These are phyloP conservation scores for Microplitis deprimator DNA, from an alignment of 2,888 invertebrate genomes.

Conservation along the genomic window DNA sequence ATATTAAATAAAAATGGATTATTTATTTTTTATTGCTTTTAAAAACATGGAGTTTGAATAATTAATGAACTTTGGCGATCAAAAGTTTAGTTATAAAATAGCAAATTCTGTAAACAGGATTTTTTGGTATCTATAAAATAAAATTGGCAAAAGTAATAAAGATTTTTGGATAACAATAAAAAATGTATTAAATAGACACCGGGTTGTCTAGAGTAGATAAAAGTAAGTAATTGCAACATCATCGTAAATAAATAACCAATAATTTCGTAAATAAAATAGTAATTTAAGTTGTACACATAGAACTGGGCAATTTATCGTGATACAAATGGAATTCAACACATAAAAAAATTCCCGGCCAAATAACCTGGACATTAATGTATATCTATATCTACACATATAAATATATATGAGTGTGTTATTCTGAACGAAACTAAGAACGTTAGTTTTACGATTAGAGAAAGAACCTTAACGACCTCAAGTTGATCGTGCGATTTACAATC, in stretches of 20 bases:
- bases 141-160: neutral
- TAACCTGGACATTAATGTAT: constrained; percentile 11
- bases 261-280: neutral
- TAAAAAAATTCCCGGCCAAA: constrained; percentile 36
- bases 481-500: constrained; percentile 58
- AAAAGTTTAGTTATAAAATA: neutral
- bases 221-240: neutral
- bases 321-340: constrained; percentile 46
- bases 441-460: constrained; percentile 57
- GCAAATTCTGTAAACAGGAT: neutral
- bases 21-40: neutral
- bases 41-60: neutral
- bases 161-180: neutral
- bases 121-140: neutral
- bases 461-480: constrained; percentile 51
- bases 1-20: neutral
- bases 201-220: neutral
- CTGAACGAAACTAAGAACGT: constrained; percentile 37
- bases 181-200: neutral
- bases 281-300: constrained; percentile 2
- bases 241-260: neutral
- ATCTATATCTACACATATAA: constrained; percentile 4
- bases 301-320: constrained; percentile 38
- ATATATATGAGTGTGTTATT: constrained; percentile 13
- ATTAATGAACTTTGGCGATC: neutral